Evolutionary conservation across 2,797 vertebrate genomes (phyloP), one percentile per base, ranked within the genome.

Genomic region (Dryobates pubescens): DNA sequence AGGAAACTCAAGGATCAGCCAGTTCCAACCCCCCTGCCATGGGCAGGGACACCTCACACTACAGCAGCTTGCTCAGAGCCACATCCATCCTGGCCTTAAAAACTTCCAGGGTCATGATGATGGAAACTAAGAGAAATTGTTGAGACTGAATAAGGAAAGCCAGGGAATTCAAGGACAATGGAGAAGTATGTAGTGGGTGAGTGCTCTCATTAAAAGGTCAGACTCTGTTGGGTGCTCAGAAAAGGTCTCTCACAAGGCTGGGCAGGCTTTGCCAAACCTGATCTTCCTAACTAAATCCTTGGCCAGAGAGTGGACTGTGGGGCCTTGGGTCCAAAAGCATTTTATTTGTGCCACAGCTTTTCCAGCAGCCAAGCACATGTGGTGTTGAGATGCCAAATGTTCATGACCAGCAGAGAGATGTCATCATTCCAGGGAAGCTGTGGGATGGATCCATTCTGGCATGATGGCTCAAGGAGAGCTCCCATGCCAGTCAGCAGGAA

Each of bases 181-280:
- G 76, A 43, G 82, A 89, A 27, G 69, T 83, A 53, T 80, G 59
- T 18, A 54, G 56, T 0, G 51, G 72, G 84, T 90, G 85, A 69
- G 34, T 83, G 87, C 89, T 65, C 76, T 57, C 5, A 67, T 81
- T 77, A 56, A 80, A 75, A 83, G 82, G 79, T 93, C 93, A 89
- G 56, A 11, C 75, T 71, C 74, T 36, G 59, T 0, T 75, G 82
- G 76, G 51, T 43, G 69, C 78, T 71, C 75, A 54, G 86, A 17
- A 87, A 68, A 74, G 22, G 34, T 56, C 76, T 88, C 53, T 86
- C n/a, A 2, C 22, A 4, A 64, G 43, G 49, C 81, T 71, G 19
- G 45, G 77, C 68, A 32, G 65, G 27, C 8, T 68, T 43, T 87
- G 67, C 82, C 79, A 87, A 4, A 59, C 67, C 62, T 67, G 36